Conservation (phyloP, 2,113 vertebrate species). For the Heterotis niloticus region DNA sequence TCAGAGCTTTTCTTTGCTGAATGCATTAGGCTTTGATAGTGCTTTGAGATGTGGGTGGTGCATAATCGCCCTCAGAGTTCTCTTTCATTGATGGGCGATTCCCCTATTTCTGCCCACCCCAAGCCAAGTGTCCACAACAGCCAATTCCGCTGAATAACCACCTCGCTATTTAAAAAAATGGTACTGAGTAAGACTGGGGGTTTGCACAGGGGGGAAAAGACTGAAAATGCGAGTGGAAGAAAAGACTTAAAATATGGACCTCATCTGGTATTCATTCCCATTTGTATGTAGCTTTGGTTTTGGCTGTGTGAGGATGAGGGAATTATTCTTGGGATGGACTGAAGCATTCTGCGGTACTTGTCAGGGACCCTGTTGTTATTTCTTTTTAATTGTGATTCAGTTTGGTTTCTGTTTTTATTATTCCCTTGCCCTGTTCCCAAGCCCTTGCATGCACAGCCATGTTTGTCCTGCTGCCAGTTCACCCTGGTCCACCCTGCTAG, state of each 20-base stretch:
- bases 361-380: conserved; percentile 3
- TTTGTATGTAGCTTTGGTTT: conserved; percentile 7
- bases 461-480: conserved; percentile 7
- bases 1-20: conserved; percentile 21
- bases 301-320: conserved; percentile 13
- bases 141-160: conserved; percentile 14
- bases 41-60: conserved; percentile 14
- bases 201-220: no score
- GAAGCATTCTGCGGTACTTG: conserved; percentile 11
- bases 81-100: background rate
- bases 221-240: background rate
- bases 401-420: conserved; percentile 9
- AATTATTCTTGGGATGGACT: conserved; percentile 8
- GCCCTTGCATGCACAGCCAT: conserved; percentile 10
- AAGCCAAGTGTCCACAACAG: conserved; percentile 22
- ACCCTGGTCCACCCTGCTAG: conserved; percentile 5
- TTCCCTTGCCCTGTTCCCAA: conserved; percentile 15
- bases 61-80: conserved; percentile 24
- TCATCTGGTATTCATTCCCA: conserved; percentile 13
- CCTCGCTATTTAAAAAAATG: background rate
- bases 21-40: conserved; percentile 26
- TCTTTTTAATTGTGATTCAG: conserved; percentile 16
- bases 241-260: background rate
- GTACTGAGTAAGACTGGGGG: background rate
- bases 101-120: conserved; percentile 32